Percentiles rank a stretch among this genome's conserved stretches.
Conservation (phyloP, 2,113 vertebrate genomes). For the Onychostoma macrolepis region DNA sequence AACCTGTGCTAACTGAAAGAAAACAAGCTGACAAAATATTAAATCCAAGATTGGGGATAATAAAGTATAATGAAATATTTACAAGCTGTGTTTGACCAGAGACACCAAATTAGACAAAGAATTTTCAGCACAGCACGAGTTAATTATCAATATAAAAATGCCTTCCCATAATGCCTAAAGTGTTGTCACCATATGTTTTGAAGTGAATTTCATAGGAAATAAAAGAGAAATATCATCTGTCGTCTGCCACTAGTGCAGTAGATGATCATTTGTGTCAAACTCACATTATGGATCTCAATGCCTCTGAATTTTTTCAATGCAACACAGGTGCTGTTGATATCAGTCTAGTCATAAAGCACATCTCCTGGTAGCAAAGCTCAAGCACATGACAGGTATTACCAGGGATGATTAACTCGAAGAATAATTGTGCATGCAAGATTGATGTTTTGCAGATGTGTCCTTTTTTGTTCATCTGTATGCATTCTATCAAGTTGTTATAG, state of each 20-base stretch:
- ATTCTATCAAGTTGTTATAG: background rate
- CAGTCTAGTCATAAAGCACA: background rate
- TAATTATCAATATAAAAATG: too few species aligned
- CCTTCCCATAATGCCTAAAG: too few species aligned
- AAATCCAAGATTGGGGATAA: background rate
- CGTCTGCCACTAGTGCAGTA: background rate
- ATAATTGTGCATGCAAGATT: background rate
- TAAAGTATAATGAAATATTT: background rate
- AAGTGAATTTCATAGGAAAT: background rate
- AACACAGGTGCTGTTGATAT: background rate
- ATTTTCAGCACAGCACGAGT: too few species aligned
- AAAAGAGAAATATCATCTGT: background rate
- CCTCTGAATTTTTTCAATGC: background rate
- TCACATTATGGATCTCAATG: background rate
- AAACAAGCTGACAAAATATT: background rate
- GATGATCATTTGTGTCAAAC: constrained; percentile 19
- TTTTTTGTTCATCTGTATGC: background rate
- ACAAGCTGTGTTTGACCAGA: background rate
- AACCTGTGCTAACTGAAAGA: background rate
- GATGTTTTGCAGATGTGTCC: constrained; percentile 35
- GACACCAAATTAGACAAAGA: background rate
- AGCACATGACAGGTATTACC: background rate
- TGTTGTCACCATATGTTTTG: too few species aligned
- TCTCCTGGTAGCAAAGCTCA: background rate
- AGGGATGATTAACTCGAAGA: background rate